Base-by-base conservation (phyloP, 2,797 vertebrate genomes). In the Zenarchopterus dispar region DNA sequence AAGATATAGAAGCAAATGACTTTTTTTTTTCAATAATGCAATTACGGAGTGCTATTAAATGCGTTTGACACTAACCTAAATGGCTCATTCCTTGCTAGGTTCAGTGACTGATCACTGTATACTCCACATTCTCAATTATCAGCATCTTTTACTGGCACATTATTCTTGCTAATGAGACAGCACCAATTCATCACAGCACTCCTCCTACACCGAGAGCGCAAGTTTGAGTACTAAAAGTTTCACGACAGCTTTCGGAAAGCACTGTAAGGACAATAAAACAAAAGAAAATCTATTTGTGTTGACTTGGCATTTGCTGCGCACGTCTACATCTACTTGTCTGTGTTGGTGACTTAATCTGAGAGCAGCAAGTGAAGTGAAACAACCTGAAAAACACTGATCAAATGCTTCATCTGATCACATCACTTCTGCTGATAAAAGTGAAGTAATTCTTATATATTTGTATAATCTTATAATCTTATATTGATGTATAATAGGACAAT, bases 31-130 rank as follows among this genome's bases (percentile, higher is more conserved):
- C 36, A 39, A 15, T 39, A 15, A 39, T 16, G 13, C 36, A 39
- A 13, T 31, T 36, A 36, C 9, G 11, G 33, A 2, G 1, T 13
- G 11, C 33, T 15, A 60, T 33, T 51, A 59, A 57, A 39, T 22
- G 42, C 36, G 0, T 0, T 18, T n/a, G 16, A 24, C 13, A 18
- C 55, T 70, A 56, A 44, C 52, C 62, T 50, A 21, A 57, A 67
- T 33, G 36, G 36, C 13, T 45, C 19, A 44, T 55, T 71, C 16
- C 8, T 57, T 39, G 49, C 62, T 70, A 2, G 3, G 26, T 62
- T 81, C 19, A 48, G 42, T 33, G 56, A 64, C 51, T 67, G 63
- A 75, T 76, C 51, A 64, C 31, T 45, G 18, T n/a, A 45, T 62
- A 61, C 36, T 39, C 36, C 36, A 39, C 36, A 39, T 15, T 13